Percentiles rank a stretch among this genome's conserved stretches.
These are phyloP conservation scores for Pandion haliaetus DNA, from an alignment of 2,113 vertebrate genomes.

Conservation along the genomic window DNA sequence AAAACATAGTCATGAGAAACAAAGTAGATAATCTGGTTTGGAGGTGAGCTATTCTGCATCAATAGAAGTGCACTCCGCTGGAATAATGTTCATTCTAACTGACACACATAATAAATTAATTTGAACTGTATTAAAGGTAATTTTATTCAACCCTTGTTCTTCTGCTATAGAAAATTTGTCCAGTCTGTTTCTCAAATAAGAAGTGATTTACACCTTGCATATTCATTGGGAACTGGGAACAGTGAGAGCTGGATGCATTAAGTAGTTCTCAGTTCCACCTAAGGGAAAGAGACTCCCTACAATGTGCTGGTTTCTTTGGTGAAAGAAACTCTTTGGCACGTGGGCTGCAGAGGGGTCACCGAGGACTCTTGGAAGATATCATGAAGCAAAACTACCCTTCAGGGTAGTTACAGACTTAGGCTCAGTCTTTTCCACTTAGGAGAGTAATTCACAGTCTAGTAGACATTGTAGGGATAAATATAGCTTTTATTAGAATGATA, in stretches of 20 bases:
- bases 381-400: background rate
- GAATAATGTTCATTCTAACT: background rate
- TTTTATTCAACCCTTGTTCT: background rate
- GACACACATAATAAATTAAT: background rate
- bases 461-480: background rate
- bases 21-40: background rate
- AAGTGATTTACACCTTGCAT: background rate
- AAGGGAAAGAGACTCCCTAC: background rate
- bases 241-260: background rate
- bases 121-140: background rate
- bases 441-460: background rate
- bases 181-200: background rate
- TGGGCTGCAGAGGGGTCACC: background rate
- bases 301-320: background rate
- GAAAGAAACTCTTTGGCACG: background rate
- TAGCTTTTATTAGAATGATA: background rate
- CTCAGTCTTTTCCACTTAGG: background rate
- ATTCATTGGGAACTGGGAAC: background rate
- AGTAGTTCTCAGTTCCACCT: background rate
- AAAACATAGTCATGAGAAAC: background rate
- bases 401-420: background rate
- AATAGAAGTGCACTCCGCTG: background rate
- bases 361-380: background rate
- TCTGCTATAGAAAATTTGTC: background rate
- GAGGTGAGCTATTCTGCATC: background rate